A percentile compares a stretch with the other conserved stretches of the same genome.
These are phyloP conservation scores for Hypocryptadius cinnamomeus DNA, from an alignment of 2,113 vertebrate species.

Conservation along the genomic window DNA sequence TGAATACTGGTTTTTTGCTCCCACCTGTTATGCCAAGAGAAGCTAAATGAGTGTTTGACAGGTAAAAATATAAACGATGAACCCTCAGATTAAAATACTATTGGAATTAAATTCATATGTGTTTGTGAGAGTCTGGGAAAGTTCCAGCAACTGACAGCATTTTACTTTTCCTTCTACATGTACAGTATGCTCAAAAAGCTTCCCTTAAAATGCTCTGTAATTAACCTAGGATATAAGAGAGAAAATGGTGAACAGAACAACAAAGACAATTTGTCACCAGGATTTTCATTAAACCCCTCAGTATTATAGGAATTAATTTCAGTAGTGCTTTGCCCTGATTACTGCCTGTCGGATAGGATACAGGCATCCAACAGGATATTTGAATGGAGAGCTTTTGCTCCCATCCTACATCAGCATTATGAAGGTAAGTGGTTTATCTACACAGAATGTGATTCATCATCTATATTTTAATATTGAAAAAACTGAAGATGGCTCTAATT, in stretches of 20 bases:
- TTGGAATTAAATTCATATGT: background rate
- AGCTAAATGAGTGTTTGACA: background rate
- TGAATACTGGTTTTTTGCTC: background rate
- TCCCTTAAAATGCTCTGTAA: conserved; percentile 8
- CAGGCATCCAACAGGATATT: background rate
- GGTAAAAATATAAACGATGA: background rate
- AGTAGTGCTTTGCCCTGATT: conserved; percentile 15
- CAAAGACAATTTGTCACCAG: conserved; percentile 49
- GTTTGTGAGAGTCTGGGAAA: background rate
- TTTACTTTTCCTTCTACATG: conserved; percentile 2
- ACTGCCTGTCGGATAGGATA: conserved; percentile 1
- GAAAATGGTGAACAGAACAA: background rate
- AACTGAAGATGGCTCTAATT: background rate
- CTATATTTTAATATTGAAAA: background rate
- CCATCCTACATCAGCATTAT: background rate
- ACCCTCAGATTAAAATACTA: background rate
- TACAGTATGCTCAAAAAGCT: background rate
- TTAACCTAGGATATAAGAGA: conserved; percentile 20
- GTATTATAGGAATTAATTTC: conserved; percentile 36
- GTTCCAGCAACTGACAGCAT: conserved; percentile 5
- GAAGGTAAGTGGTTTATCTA: conserved; percentile 14
- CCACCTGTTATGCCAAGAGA: background rate
- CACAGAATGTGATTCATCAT: background rate
- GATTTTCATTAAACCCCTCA: conserved; percentile 22
- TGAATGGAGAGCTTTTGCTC: background rate